Evolutionary conservation across 1,140 invertebrate genomes (phyloP).

Genomic region (Calephelis nemesis): DNA sequence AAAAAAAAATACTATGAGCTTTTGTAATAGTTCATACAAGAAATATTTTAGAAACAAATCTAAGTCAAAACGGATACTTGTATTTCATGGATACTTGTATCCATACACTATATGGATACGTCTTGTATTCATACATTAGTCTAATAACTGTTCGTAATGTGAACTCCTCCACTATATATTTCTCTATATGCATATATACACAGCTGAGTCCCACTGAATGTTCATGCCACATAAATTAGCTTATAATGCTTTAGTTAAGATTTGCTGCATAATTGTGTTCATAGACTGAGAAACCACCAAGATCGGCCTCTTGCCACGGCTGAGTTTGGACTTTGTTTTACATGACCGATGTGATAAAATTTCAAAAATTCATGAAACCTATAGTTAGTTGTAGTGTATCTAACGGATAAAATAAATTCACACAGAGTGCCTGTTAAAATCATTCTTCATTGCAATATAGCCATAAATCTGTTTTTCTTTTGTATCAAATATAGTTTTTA

Average conservation of each 20-base stretch:
- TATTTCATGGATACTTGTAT: too few relatives aligned
- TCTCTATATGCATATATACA: conserved; percentile 29
- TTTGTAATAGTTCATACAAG: too few relatives aligned
- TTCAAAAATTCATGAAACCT: conserved; percentile 38
- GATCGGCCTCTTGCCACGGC: conserved; percentile 31
- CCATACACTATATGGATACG: too few relatives aligned
- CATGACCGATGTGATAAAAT: conserved; percentile 24
- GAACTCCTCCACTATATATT: not conserved
- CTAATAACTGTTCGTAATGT: not conserved
- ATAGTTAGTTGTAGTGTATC: conserved; percentile 51
- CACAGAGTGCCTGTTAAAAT: conserved; percentile 75
- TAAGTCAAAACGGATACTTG: too few relatives aligned
- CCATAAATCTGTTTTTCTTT: conserved; percentile 71
- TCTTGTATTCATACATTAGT: not conserved
- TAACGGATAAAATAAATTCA: conserved; percentile 71
- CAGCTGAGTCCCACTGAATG: conserved; percentile 55
- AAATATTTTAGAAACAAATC: too few relatives aligned
- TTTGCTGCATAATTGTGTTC: conserved; percentile 77
- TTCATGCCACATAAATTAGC: conserved; percentile 76
- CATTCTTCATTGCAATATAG: conserved; percentile 64
- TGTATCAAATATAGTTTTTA: conserved; percentile 60
- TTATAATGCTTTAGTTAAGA: conserved; percentile 77
- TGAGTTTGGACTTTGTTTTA: conserved; percentile 32
- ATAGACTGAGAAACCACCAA: conserved; percentile 62
- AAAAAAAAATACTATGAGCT: too few relatives aligned